These are phyloP conservation scores for Serrognathus titanus DNA, from an alignment of 2,888 invertebrate species.

Conservation along the genomic window DNA sequence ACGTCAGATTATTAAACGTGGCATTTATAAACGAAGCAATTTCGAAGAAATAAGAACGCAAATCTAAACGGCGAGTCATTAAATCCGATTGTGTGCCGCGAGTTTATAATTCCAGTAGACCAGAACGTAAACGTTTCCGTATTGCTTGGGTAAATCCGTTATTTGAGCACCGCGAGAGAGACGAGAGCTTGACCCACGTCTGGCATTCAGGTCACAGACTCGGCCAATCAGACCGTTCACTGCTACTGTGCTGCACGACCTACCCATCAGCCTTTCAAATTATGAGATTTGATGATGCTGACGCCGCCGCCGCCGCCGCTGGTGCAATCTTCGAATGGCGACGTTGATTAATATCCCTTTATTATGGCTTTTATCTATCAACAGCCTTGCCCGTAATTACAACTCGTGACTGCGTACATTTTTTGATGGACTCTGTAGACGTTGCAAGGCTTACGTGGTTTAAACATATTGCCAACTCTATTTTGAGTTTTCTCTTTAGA, in stretches of 20 bases:
- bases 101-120: not conserved
- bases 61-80: not conserved
- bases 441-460: not conserved
- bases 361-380: not conserved
- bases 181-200: not conserved
- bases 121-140: not conserved
- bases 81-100: not conserved
- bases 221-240: slow-evolving; percentile 12
- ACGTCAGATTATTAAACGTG: too few relatives aligned
- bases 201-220: slow-evolving; percentile 24
- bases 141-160: not conserved
- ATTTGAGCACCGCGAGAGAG: not conserved
- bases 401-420: not conserved
- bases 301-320: not conserved
- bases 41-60: not conserved
- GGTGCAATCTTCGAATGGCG: not conserved
- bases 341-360: not conserved
- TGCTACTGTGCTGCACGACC: slow-evolving; percentile 1
- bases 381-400: not conserved
- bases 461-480: too few relatives aligned
- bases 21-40: too few relatives aligned
- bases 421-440: not conserved
- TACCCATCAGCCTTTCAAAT: slow-evolving; percentile 3
- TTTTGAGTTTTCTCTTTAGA: too few relatives aligned
- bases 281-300: not conserved